phyloP scores from a whole-genome alignment of 2,888 invertebrate genomes.

The Nephrotoma guestfalica region DNA sequence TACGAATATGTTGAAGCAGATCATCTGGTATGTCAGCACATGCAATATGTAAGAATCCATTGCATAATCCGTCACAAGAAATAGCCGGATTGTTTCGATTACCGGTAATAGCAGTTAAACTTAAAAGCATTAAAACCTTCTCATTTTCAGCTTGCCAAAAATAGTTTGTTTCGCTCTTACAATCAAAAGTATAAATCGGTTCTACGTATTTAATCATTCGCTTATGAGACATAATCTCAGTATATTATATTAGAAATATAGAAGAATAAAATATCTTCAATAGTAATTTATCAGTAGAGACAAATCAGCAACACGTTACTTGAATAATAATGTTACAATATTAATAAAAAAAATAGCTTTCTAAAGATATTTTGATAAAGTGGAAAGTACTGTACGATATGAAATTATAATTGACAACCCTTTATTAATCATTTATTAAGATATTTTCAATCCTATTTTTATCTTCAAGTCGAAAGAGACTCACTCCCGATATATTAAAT shows the following conservation, averaged over 20 bases:
- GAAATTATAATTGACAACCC: neutral
- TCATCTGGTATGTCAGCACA: no score
- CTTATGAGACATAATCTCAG: no score
- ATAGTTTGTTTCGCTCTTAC: no score
- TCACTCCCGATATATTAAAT: neutral
- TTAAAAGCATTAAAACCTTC: no score
- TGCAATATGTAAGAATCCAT: no score
- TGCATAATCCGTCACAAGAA: no score
- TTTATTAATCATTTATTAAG: neutral
- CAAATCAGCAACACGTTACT: neutral
- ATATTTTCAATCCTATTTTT: neutral
- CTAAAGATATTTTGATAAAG: neutral
- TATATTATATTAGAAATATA: neutral
- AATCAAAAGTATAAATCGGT: no score
- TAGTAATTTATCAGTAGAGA: neutral
- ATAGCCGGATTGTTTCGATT: no score
- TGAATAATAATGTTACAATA: neutral
- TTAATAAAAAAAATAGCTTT: neutral
- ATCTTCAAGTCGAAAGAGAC: neutral
- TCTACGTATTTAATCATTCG: no score
- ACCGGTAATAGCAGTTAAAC: no score
- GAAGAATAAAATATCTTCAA: neutral
- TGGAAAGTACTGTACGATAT: neutral
- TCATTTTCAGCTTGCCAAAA: no score
- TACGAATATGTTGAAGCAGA: no score